phyloP scores from a whole-genome alignment of 1,140 invertebrate genomes.

The Planococcus citri region DNA sequence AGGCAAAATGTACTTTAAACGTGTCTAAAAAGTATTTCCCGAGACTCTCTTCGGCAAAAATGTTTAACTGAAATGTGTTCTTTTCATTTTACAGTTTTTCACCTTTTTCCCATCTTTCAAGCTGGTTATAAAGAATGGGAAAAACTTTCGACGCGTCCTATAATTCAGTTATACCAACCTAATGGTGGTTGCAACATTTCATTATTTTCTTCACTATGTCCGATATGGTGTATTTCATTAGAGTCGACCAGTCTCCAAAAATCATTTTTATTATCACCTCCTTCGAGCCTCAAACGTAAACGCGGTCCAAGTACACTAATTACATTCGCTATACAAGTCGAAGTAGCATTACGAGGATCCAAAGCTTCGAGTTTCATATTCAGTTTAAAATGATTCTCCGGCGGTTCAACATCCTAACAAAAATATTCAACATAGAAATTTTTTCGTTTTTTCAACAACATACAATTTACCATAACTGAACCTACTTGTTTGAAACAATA shows the following conservation, averaged over 20 bases:
- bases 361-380: slow-evolving; percentile 91
- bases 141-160: no score
- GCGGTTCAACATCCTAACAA: slow-evolving; percentile 46
- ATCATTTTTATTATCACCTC: slow-evolving; percentile 94
- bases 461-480: no score
- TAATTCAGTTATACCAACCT: no score
- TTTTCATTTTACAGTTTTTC: no score
- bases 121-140: no score
- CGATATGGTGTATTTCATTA: slow-evolving; percentile 85
- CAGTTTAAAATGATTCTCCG: slow-evolving; percentile 83
- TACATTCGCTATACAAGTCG: slow-evolving; percentile 91
- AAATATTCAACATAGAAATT: slow-evolving; percentile 16
- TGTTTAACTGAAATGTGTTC: no score
- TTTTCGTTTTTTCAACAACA: no score
- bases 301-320: slow-evolving; percentile 80
- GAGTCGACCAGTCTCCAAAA: slow-evolving; percentile 95
- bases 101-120: no score
- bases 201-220: slow-evolving; percentile 82
- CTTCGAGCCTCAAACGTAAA: slow-evolving; percentile 78
- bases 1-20: no score
- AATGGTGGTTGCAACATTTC: slow-evolving; percentile 82
- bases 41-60: no score
- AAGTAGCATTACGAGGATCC: slow-evolving; percentile 88
- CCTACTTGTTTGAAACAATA: slow-evolving; percentile 91
- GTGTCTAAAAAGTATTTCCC: no score